Percentiles rank a stretch among this genome's conserved stretches.
phyloP scores from a whole-genome alignment of 2,797 vertebrate species.

The Leptodactylus fallax region DNA sequence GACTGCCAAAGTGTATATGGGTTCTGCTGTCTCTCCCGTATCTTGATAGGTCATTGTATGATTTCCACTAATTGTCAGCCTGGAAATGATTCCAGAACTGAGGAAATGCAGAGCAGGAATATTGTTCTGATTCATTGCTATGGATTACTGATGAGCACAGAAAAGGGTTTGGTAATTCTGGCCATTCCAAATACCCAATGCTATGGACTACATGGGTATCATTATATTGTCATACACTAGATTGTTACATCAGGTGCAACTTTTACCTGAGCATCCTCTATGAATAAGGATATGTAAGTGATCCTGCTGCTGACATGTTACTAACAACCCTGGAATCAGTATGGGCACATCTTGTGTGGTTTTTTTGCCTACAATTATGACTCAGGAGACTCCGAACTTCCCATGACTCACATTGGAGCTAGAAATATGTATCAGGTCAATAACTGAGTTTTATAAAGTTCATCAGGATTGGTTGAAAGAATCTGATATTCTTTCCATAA shows the following conservation, averaged over 20 bases:
- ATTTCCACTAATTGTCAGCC: constrained; percentile 32
- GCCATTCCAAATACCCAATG: neutral
- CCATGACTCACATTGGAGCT: neutral
- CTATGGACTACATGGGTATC: neutral
- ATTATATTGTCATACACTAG: neutral
- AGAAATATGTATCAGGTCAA: neutral
- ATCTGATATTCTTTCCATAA: neutral
- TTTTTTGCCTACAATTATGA: constrained; percentile 28
- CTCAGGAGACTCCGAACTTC: neutral
- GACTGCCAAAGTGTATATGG: too few relatives aligned
- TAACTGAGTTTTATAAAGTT: neutral
- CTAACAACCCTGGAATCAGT: neutral
- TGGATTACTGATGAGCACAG: neutral
- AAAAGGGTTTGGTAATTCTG: neutral
- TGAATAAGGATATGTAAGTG: neutral
- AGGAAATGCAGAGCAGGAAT: neutral
- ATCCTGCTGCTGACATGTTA: neutral
- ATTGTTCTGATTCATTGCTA: neutral
- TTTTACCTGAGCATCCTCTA: too few relatives aligned
- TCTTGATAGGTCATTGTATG: neutral
- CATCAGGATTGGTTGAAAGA: too few relatives aligned
- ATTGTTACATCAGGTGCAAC: neutral
- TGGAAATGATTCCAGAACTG: neutral
- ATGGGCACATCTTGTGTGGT: neutral
- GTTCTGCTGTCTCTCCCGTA: constrained; percentile 5